Evolutionary conservation across 1,140 invertebrate species (phyloP).

Genomic region (Rhopalosiphum padi): DNA sequence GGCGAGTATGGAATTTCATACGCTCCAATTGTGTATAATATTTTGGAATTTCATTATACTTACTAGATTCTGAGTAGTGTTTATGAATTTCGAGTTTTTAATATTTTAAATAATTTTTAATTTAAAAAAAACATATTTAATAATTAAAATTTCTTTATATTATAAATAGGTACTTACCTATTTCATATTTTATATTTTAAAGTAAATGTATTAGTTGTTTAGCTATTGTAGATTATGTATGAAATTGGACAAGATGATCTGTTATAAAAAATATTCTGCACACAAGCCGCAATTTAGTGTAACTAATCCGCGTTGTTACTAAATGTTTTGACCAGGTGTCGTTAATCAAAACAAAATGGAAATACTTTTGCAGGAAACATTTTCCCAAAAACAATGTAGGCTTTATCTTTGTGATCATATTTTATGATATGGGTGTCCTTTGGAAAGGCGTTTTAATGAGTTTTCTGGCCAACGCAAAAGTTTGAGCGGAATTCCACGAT

Average conservation of each 20-base stretch:
- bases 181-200: neutral
- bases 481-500: constrained; percentile 44
- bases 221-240: neutral
- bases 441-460: constrained; percentile 54
- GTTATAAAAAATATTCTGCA: neutral
- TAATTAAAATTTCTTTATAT: neutral
- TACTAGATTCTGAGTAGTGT: neutral
- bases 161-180: too few relatives aligned
- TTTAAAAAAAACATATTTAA: neutral
- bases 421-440: constrained; percentile 48
- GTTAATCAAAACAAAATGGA: constrained; percentile 39
- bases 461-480: constrained; percentile 45
- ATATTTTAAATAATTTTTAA: neutral
- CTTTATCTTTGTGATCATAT: constrained; percentile 33
- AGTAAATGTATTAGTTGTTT: neutral
- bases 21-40: neutral
- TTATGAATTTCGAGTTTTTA: neutral
- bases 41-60: constrained; percentile 24
- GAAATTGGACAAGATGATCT: neutral
- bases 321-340: constrained; percentile 36
- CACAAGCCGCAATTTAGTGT: neutral
- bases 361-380: constrained; percentile 27
- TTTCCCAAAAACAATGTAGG: neutral
- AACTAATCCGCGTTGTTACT: neutral
- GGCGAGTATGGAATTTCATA: neutral